Evolutionary conservation across 2,888 invertebrate genomes (phyloP), one percentile per base, ranked within the genome.

Genomic region (Macrophya alboannulata): DNA sequence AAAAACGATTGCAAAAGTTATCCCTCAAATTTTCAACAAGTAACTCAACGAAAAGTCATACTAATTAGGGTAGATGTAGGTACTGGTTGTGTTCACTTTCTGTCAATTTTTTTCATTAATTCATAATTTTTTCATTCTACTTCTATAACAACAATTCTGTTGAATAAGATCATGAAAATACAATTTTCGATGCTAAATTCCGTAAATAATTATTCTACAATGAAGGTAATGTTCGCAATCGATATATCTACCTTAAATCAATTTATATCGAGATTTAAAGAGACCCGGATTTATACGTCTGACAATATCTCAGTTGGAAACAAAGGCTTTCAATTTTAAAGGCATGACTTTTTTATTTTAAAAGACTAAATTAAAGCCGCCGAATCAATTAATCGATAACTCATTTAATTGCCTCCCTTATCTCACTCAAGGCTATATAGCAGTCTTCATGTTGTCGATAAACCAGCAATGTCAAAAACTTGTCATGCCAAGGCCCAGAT

Each of bases 371-470:
- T 43, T 71, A 71, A 71, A 17, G 9, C 37, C 10, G 43, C 40
- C n/a, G 15, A 71, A 45, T 45, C 21, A 74, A 74, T 45, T 15
- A 74, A 74, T 45, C 45, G 45, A 45, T 74, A 21, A 45, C 40
- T 43, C 15, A 21, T 45, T 43, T 3, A 71, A 71, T 71, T n/a
- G 12, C 45, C 45, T 21, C 15, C 43, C 31, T 25, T 6, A 74
- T 43, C 21, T 21, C 40, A 25, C 17, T 21, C 4, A 17, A 45
- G 0, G 74, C 15, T 74, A 10, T 3, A 21, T 5, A 74, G 21
- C 74, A 74, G 15, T 37, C 68, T 37, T 68, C 43, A 74, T 43
- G 45, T 74, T 43, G 45, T 12, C 74, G 45, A 74, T 45, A 45
- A 45, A 74, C 43, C 9, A 43, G 74, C 21, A 12, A 45, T 4